Evolutionary conservation across 2,888 invertebrate genomes (phyloP).

Genomic region (Lasioglossum marginatum): DNA sequence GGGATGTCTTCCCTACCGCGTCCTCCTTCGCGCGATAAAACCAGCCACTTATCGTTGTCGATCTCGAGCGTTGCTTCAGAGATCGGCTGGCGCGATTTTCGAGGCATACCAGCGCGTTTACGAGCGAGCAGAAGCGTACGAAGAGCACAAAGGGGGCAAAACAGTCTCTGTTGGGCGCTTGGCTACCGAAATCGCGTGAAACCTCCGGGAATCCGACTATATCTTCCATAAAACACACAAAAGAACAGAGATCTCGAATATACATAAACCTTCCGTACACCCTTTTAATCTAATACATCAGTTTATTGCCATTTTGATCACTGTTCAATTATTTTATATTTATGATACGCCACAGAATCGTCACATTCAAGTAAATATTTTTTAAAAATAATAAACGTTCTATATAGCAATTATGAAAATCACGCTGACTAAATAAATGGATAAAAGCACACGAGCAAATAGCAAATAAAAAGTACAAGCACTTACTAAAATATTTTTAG

Average conservation of each 20-base stretch:
- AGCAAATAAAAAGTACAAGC: no score
- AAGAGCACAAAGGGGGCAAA: conserved; percentile 19
- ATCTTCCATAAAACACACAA: background rate
- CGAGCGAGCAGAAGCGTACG: conserved; percentile 40
- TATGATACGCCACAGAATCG: background rate
- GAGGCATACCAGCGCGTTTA: conserved; percentile 64
- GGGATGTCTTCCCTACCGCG: conserved; percentile 56
- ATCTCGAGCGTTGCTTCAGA: conserved; percentile 70
- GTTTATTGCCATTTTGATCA: background rate
- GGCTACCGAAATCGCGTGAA: conserved; percentile 63
- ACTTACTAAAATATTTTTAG: no score
- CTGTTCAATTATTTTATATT: background rate
- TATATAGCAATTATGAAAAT: no score
- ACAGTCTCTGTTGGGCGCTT: conserved; percentile 28
- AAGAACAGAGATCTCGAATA: background rate
- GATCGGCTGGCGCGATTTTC: conserved; percentile 75
- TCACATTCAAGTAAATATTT: no score
- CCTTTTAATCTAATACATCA: background rate
- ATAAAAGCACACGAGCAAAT: no score
- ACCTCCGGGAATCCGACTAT: background rate
- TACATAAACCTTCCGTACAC: background rate
- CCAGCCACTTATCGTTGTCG: conserved; percentile 72
- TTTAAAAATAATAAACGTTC: no score
- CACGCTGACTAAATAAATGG: no score
- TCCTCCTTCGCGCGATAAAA: conserved; percentile 65